Conservation (phyloP, 2,888 invertebrate species). For the Cactoblastis cactorum region DNA sequence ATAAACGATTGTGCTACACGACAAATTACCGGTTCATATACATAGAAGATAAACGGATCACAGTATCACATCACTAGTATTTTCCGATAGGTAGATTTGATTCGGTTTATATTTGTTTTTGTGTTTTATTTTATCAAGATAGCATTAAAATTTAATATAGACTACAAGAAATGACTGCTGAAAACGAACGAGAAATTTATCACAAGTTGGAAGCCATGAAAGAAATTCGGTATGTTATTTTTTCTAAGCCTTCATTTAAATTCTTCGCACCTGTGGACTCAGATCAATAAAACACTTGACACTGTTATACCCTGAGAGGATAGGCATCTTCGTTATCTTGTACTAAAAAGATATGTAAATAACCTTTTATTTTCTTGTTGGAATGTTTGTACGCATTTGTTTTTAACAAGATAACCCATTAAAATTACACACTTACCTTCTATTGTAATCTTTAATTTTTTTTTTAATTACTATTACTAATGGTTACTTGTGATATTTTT, state of each 20-base stretch:
- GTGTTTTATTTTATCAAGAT: slow-evolving; percentile 37
- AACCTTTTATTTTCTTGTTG: neutral
- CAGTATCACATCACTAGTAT: neutral
- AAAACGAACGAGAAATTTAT: slow-evolving; percentile 91
- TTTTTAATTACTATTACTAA: too few species aligned
- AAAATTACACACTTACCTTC: too few species aligned
- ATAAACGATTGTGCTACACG: neutral
- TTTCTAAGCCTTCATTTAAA: slow-evolving; percentile 28
- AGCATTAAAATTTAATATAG: slow-evolving; percentile 22
- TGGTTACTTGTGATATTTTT: too few species aligned
- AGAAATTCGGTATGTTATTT: slow-evolving; percentile 86
- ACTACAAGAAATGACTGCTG: slow-evolving; percentile 81
- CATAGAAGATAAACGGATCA: neutral
- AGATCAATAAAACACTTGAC: slow-evolving; percentile 70
- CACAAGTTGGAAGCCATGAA: slow-evolving; percentile 96
- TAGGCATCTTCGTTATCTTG: neutral
- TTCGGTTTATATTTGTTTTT: slow-evolving; percentile 17
- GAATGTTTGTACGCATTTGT: too few species aligned
- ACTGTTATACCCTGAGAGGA: slow-evolving; percentile 21
- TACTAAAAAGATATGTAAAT: neutral
- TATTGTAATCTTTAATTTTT: too few species aligned
- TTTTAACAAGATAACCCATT: too few species aligned
- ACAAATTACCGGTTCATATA: neutral
- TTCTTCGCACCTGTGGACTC: slow-evolving; percentile 68
- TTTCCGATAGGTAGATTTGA: neutral